Evolutionary conservation across 1,140 invertebrate genomes (phyloP), one percentile per base, ranked within the genome.

Genomic region (Neodiprion fabricii): DNA sequence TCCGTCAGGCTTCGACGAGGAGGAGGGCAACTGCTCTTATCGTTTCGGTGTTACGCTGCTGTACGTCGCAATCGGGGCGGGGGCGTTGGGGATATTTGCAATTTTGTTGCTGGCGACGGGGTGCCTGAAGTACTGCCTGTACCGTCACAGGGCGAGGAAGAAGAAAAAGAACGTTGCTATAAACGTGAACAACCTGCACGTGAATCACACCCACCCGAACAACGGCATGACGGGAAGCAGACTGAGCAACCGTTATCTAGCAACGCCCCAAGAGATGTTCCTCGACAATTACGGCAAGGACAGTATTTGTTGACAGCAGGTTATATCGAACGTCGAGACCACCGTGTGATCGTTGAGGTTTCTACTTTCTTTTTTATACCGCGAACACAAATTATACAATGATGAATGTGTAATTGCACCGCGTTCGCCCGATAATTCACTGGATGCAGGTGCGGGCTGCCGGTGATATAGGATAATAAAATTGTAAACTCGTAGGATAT

Each of bases 1-100:
- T 83, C 93, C 93, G 0, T 94, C 92, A 0, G 93, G 93, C 23
- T 92, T 91, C 81, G 94, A 95, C 83, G 94, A 95, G 83, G 91
- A 92, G 72, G 90, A 92, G 79, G 82, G 87, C 21, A 94, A 95
- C 80, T 95, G 94, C 85, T 92, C 93, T 12, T 92, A 93, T 74
- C 91, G 91, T 73, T 91, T 92, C 78, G 91, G 92, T 11, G 88
- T 94, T 49, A 92, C 93, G 1, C 86, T 92, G 61, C 88, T 92
- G 0, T 94, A 94, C 82, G 89, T 93, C 0, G 89, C 90, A 1
- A 89, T 92, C 2, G 91, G 90, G 9, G 91, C 90, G 10, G 92
- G 91, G 1, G 89, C 88, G 0, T 79, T 91, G 0, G 86, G 89
- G 5, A 86, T 90, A 49, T 89, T 91, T 49, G 80, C 89, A 0